Conservation (phyloP, 2,113 vertebrate species). For the Phainopepla nitens region DNA sequence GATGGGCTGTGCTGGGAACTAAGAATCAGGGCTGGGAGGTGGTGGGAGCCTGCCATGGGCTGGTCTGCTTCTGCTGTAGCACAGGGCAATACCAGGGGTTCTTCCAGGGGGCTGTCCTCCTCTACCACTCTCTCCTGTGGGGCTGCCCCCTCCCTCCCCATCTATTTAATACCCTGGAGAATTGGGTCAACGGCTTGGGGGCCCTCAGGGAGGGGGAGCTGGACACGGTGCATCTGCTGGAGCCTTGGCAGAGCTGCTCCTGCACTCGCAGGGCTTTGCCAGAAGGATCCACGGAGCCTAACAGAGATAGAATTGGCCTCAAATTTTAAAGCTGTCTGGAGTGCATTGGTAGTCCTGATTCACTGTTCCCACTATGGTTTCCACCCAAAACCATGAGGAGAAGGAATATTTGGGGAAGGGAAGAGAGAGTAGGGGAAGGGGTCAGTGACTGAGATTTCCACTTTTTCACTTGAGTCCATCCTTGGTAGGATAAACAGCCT, state of each 20-base stretch:
- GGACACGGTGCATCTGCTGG: neutral
- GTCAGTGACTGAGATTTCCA: neutral
- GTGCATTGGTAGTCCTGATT: neutral
- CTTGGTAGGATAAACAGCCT: neutral
- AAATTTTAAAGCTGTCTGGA: neutral
- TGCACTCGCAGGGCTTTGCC: neutral
- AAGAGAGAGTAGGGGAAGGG: neutral
- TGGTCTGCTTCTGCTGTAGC: neutral
- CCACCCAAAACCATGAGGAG: neutral
- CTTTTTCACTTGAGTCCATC: neutral
- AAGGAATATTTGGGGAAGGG: neutral
- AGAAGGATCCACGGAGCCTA: neutral
- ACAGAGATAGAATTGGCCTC: neutral
- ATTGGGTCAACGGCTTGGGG: neutral
- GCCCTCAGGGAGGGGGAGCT: neutral
- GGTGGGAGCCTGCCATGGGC: rapidly evolving
- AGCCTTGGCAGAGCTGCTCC: neutral
- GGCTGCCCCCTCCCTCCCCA: neutral
- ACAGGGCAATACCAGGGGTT: neutral
- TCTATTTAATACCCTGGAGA: neutral
- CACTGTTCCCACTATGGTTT: neutral
- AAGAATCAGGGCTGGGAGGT: neutral
- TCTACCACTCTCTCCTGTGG: neutral
- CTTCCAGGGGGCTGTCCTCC: neutral
- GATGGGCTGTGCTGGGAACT: rapidly evolving